phyloP scores from a whole-genome alignment of 92 coral and sea anemone genomes.

The Zoanthus sociatus region DNA sequence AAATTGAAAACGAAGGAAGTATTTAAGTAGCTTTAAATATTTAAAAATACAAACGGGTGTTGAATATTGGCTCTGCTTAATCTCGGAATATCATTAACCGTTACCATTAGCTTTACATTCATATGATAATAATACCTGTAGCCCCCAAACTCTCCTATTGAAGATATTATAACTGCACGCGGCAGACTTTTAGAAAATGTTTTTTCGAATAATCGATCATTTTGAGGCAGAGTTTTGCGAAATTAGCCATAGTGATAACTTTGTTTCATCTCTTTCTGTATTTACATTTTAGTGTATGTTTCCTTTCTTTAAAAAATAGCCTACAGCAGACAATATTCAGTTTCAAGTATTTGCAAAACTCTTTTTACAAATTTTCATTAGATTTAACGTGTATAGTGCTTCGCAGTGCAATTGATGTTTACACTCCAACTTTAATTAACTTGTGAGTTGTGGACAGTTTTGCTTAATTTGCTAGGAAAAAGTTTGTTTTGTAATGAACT shows the following conservation, averaged over 20 bases:
- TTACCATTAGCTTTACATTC: conserved; percentile 11
- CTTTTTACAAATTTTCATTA: not conserved
- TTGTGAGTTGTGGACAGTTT: not conserved
- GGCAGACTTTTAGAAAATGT: not conserved
- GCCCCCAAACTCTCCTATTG: not conserved
- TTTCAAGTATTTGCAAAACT: not conserved
- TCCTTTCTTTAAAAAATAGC: not conserved
- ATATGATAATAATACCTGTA: conserved; percentile 4
- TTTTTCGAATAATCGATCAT: not conserved
- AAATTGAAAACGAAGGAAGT: not conserved
- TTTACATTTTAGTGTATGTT: not conserved
- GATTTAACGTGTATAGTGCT: not conserved
- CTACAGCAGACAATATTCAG: not conserved
- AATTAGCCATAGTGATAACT: too few relatives aligned
- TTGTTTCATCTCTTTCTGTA: not conserved
- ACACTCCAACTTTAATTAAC: too few relatives aligned
- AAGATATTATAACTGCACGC: not conserved
- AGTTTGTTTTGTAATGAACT: not conserved
- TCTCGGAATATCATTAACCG: conserved; percentile 21
- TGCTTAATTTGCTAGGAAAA: not conserved
- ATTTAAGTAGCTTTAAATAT: not conserved
- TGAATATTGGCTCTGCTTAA: conserved; percentile 16
- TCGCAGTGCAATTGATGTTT: too few relatives aligned
- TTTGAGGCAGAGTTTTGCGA: too few relatives aligned
- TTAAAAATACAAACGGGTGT: conserved; percentile 21